Evolutionary conservation across 2,888 invertebrate genomes (phyloP).

Genomic region (Drosophila ezoana): DNA sequence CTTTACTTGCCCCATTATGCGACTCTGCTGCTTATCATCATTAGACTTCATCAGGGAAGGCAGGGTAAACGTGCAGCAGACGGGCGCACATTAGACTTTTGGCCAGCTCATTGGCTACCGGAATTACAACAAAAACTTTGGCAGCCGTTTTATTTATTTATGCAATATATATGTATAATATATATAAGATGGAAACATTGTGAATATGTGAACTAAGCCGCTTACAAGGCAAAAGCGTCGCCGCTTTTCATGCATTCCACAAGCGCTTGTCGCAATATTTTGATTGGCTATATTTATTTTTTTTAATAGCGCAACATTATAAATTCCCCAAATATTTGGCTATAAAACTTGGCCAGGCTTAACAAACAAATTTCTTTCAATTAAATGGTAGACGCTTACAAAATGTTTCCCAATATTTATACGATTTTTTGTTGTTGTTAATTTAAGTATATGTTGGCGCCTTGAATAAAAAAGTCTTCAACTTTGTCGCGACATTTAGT

Average conservation of each 20-base stretch:
- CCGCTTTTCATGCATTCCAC: conserved; percentile 16
- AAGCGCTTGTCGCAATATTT: conserved; percentile 73
- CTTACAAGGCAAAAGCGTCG: conserved; percentile 56
- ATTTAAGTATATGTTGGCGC: conserved; percentile 31
- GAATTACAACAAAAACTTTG: conserved; percentile 54
- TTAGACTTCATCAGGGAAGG: conserved; percentile 19
- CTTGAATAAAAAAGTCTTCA: conserved; percentile 41
- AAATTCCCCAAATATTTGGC: conserved; percentile 70
- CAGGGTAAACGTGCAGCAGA: conserved; percentile 8
- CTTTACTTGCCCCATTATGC: conserved; percentile 2
- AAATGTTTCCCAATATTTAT: conserved; percentile 42
- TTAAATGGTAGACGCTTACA: conserved; percentile 52
- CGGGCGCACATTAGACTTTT: conserved; percentile 20
- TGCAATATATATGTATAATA: conserved; percentile 10
- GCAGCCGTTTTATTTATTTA: conserved; percentile 32
- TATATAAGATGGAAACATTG: conserved; percentile 13
- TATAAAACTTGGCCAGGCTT: conserved; percentile 47
- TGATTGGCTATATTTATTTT: conserved; percentile 52
- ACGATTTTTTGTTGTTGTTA: conserved; percentile 25
- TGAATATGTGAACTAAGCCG: conserved; percentile 58
- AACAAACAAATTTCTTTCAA: conserved; percentile 56
- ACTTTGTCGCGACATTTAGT: conserved; percentile 43
- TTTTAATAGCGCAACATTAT: conserved; percentile 41
- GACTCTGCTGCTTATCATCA: conserved; percentile 36
- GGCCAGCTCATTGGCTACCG: conserved; percentile 46